A percentile compares a stretch with the other conserved stretches of the same genome.
Evolutionary conservation across 2,113 vertebrate genomes (phyloP).

Genomic region (Psephotus haematonotus): DNA sequence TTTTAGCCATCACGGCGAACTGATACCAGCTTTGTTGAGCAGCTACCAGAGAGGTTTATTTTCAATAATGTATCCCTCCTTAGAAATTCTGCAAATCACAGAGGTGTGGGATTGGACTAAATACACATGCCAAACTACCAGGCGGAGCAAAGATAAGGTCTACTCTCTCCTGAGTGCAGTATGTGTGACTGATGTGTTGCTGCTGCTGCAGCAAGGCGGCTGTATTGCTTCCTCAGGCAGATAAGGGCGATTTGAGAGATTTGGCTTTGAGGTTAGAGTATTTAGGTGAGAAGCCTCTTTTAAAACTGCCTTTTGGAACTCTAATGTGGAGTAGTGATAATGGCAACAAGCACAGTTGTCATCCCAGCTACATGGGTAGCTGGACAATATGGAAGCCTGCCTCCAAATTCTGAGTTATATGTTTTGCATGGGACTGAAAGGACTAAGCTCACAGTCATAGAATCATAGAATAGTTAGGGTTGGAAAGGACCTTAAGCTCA

Average conservation of each 20-base stretch:
- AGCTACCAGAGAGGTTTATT: not conserved
- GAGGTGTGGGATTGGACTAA: rapidly evolving
- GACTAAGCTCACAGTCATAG: not conserved
- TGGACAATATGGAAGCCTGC: not conserved
- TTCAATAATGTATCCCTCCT: rapidly evolving
- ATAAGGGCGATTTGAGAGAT: not conserved
- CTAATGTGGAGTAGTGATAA: not conserved
- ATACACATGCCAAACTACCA: not conserved
- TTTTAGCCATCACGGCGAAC: rapidly evolving
- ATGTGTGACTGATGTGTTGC: not conserved
- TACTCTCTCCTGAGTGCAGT: not conserved
- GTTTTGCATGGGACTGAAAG: not conserved
- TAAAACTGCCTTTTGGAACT: not conserved
- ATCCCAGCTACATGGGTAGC: rapidly evolving
- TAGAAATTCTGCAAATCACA: not conserved
- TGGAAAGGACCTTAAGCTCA: too few species aligned
- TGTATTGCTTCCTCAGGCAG: not conserved
- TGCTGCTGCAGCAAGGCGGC: not conserved
- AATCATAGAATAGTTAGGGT: too few species aligned
- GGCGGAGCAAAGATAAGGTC: not conserved
- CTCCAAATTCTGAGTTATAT: not conserved
- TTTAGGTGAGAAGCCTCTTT: not conserved
- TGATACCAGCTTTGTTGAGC: not conserved
- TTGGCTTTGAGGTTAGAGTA: not conserved
- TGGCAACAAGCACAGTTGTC: not conserved